Conservation (phyloP, 2,797 vertebrate genomes). For the Arnoldichthys spilopterus region DNA sequence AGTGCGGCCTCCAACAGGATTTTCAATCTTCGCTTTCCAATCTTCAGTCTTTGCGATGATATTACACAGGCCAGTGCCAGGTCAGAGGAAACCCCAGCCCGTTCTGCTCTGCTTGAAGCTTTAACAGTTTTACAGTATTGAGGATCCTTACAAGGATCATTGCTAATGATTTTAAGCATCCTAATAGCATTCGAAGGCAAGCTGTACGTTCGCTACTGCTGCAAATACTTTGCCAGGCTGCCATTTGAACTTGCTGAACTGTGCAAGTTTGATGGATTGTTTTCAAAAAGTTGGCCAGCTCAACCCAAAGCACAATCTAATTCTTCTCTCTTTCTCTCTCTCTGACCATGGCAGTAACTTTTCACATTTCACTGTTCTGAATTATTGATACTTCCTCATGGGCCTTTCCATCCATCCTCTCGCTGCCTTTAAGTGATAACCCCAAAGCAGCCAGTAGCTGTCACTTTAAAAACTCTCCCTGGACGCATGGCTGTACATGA, state of each 20-base stretch:
- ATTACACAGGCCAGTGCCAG: background rate
- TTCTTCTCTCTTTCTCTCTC: conserved; percentile 24
- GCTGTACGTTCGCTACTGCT: background rate
- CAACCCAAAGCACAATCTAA: conserved; percentile 39
- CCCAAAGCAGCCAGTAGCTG: conserved; percentile 47
- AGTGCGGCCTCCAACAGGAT: background rate
- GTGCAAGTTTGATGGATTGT: conserved; percentile 37
- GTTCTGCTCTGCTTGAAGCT: background rate
- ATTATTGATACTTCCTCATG: conserved; percentile 74
- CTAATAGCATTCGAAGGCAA: background rate
- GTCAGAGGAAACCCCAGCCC: background rate
- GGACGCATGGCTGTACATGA: conserved; percentile 36
- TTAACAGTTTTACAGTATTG: no score
- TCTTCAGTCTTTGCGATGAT: background rate
- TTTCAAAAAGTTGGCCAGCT: conserved; percentile 44
- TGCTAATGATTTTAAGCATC: background rate
- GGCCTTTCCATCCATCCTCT: conserved; percentile 66
- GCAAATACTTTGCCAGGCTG: background rate
- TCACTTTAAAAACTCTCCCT: conserved; percentile 43
- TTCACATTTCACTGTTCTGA: conserved; percentile 69
- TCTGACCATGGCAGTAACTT: conserved; percentile 60
- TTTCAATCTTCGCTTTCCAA: background rate
- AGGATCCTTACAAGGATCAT: background rate
- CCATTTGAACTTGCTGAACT: conserved; percentile 23
- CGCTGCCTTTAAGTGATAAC: conserved; percentile 64